These are phyloP conservation scores for Crambe crambe DNA, from an alignment of 37 sponge, comb jelly and placozoan species.

Conservation along the genomic window DNA sequence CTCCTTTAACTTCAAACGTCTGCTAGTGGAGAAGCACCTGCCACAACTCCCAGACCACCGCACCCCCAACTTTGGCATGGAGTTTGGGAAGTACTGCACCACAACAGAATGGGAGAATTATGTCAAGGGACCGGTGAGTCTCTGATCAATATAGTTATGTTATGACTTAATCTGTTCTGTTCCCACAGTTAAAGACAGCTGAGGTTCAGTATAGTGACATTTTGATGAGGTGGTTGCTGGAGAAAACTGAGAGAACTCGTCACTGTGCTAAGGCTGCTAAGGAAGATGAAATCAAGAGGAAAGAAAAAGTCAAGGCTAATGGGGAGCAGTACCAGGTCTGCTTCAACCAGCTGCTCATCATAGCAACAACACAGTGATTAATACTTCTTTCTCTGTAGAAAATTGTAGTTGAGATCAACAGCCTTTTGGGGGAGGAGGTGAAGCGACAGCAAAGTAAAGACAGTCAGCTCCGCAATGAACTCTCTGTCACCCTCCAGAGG, in stretches of 20 bases:
- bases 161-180: not conserved
- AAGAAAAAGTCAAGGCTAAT: not conserved
- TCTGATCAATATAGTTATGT: not conserved
- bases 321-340: conserved; percentile 21
- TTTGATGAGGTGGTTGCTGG: conserved; percentile 34
- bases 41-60: conserved; percentile 39
- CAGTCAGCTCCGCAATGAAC: conserved; percentile 31
- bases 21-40: conserved; percentile 15
- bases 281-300: conserved; percentile 13
- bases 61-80: conserved; percentile 51
- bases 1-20: not conserved
- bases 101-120: conserved; percentile 62
- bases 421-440: conserved; percentile 14
- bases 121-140: conserved; percentile 49
- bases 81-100: conserved; percentile 46
- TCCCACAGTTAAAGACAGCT: conserved; percentile 28
- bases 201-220: conserved; percentile 21
- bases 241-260: not conserved
- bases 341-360: not conserved
- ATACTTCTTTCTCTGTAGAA: not conserved
- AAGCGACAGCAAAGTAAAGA: conserved; percentile 39
- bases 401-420: not conserved
- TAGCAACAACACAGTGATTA: not conserved
- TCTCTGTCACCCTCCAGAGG: conserved; percentile 22
- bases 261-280: conserved; percentile 1